Evolutionary conservation across 2,888 invertebrate genomes (phyloP).

Genomic region (Nymphalis c-album): DNA sequence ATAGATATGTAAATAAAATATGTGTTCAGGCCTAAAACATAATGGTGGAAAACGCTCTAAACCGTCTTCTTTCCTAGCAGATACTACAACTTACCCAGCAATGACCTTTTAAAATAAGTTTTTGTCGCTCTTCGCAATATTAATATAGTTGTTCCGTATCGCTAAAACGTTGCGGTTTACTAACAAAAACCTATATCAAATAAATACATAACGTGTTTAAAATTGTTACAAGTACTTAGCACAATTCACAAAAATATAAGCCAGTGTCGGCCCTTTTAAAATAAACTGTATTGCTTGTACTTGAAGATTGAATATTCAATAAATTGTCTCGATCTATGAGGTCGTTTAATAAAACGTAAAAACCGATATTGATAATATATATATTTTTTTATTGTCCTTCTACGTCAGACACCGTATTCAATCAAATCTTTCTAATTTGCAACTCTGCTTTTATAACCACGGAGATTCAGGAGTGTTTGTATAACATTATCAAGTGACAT

Average conservation of each 20-base stretch:
- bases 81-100: not conserved
- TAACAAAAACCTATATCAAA: not conserved
- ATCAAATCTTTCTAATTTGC: constrained; percentile 13
- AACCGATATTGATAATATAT: not conserved
- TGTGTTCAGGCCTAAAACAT: too few species aligned
- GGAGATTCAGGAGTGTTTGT: too few species aligned
- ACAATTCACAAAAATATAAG: not conserved
- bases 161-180: not conserved
- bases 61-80: too few species aligned
- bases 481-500: too few species aligned
- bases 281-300: not conserved
- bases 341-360: constrained; percentile 9
- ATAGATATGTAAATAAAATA: too few species aligned
- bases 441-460: not conserved
- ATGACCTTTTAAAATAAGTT: not conserved
- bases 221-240: constrained; percentile 1
- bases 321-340: not conserved
- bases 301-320: not conserved
- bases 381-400: not conserved
- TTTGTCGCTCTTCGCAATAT: not conserved
- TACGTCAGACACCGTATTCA: constrained; percentile 1
- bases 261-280: not conserved
- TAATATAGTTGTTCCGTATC: not conserved
- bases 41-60: too few species aligned
- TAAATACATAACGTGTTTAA: not conserved